These are phyloP conservation scores for Myotis brandtii DNA, from an alignment of 2,113 vertebrate species.

Conservation along the genomic window DNA sequence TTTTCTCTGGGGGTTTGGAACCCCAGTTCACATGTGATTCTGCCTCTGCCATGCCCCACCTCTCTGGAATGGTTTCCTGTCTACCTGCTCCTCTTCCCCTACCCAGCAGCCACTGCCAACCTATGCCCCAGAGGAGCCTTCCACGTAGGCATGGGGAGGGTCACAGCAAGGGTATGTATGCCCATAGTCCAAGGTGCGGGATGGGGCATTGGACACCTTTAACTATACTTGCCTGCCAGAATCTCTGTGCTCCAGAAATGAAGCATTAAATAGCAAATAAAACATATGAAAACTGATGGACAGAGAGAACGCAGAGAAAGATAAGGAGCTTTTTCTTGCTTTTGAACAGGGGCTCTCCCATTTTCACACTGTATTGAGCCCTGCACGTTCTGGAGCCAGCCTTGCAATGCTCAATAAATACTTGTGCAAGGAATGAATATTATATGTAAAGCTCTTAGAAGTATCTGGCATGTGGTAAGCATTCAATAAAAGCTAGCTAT, in stretches of 20 bases:
- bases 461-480: not conserved
- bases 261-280: not conserved
- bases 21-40: not conserved
- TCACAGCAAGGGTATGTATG: not conserved
- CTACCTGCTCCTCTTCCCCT: not conserved
- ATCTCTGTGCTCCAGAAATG: not conserved
- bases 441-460: slow-evolving; percentile 15
- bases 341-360: not conserved
- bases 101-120: not conserved
- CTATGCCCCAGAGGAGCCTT: not conserved
- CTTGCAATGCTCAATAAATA: not conserved
- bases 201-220: not conserved
- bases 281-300: not conserved
- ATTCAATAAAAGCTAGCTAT: not conserved
- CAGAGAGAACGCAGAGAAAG: not conserved
- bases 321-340: not conserved
- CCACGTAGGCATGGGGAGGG: not conserved
- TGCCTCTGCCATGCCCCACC: not conserved
- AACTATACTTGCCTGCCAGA: not conserved
- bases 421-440: slow-evolving; percentile 21
- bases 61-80: not conserved
- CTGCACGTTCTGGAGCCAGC: not conserved
- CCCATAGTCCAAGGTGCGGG: not conserved
- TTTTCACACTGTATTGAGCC: not conserved
- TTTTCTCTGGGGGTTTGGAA: not conserved